These are phyloP conservation scores for Agrochola lychnidis DNA, from an alignment of 2,888 invertebrate genomes.

Conservation along the genomic window DNA sequence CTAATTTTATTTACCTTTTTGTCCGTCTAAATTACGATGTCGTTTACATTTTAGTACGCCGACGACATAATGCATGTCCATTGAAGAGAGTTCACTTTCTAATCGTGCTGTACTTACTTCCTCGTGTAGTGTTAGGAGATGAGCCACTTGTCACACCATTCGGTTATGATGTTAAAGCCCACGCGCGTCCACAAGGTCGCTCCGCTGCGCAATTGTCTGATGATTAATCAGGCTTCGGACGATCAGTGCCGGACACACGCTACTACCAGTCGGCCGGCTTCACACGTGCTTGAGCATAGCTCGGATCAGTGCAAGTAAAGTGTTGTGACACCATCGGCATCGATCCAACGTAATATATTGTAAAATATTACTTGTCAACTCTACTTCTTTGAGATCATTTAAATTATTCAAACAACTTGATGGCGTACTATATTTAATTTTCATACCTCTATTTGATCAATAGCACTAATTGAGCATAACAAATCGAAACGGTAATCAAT, in stretches of 20 bases:
- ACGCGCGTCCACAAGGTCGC: slow-evolving; percentile 86
- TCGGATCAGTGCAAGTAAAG: slow-evolving; percentile 56
- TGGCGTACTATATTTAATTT: slow-evolving; percentile 7
- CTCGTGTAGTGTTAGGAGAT: slow-evolving; percentile 68
- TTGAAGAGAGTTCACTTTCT: slow-evolving; percentile 44
- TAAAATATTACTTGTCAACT: slow-evolving; percentile 6
- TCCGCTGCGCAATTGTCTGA: slow-evolving; percentile 87
- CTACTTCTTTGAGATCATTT: slow-evolving; percentile 4
- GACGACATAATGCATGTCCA: not conserved
- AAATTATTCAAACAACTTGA: slow-evolving; percentile 29
- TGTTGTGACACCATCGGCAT: slow-evolving; percentile 51
- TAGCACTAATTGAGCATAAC: slow-evolving; percentile 56
- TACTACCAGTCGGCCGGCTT: slow-evolving; percentile 77
- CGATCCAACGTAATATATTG: slow-evolving; percentile 14
- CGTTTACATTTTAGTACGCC: not conserved
- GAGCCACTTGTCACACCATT: slow-evolving; percentile 76
- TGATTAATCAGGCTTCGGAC: slow-evolving; percentile 86
- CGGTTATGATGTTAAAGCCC: slow-evolving; percentile 84
- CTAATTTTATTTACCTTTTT: not conserved
- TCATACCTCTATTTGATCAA: slow-evolving; percentile 20
- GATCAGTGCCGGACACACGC: slow-evolving; percentile 87
- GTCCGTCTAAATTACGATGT: slow-evolving; percentile 3
- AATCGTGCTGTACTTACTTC: slow-evolving; percentile 19
- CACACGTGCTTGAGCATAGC: slow-evolving; percentile 61
- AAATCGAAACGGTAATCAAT: slow-evolving; percentile 53